Evolutionary conservation across 1,140 invertebrate genomes (phyloP), one percentile per base, ranked within the genome.

Genomic region (Venturia canescens): DNA sequence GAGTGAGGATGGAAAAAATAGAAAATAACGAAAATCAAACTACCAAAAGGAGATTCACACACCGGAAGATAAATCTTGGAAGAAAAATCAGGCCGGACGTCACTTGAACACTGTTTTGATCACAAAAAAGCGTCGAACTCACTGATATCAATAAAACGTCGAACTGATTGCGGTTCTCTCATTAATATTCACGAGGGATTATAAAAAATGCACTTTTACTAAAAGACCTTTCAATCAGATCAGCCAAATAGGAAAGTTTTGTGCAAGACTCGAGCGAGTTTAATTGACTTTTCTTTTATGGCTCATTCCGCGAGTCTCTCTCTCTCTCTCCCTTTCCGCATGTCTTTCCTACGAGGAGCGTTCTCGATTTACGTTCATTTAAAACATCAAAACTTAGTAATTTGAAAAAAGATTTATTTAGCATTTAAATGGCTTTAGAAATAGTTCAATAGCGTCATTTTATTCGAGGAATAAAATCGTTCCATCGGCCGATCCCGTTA

Each of bases 81-180:
- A 57, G 5, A 57, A 57, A 23, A 23, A 21, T n/a, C 7, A 44
- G 3, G 38, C 7, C 13, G 5, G 5, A 44, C 5, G 38, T 57
- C 53, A 57, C 53, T 23, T n/a, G 53, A 57, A 23, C 53, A n/a
- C 53, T 57, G 53, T 57, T 4, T 57, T 18, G 7, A 57, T 23
- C 53, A 57, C 53, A 57, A 57, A 9, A n/a, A 57, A 57, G 21
- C 53, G 53, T 57, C 53, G 53, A n/a, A 57, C 53, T 57, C 53
- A 57, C 53, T 57, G 53, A 57, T 57, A n/a, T n/a, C n/a, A 23
- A 57, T 18, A 57, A 57, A 57, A 57, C 21, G 53, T 57, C 16
- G 21, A 57, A 57, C 53, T 57, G 38, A 11, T 44, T 44, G 38
- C 53, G 6, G 53, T 57, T 57, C 9, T 57, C 53, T 57, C 3